phyloP scores from a whole-genome alignment of 2,797 vertebrate species.

The Pachyuromys duprasi region DNA sequence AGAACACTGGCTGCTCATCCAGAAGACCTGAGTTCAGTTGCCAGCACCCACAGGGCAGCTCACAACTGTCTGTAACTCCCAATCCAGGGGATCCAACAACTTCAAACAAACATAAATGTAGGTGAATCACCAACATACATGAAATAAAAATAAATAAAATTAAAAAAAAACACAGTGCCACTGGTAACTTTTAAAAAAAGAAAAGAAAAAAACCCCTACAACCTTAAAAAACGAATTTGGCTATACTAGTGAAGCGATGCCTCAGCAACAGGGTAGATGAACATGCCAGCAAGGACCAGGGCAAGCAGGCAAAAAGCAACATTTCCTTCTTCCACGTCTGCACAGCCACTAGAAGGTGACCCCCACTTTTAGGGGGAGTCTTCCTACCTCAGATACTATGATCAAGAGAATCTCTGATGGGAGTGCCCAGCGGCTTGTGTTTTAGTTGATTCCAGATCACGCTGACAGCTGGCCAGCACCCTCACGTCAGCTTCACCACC shows the following conservation, averaged over 20 bases:
- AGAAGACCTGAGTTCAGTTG: not conserved
- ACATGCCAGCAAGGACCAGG: not conserved
- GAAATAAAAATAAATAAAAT: not conserved
- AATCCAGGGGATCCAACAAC: no score
- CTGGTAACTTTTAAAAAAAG: not conserved
- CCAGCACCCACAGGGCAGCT: not conserved
- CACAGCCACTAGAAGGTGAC: not conserved
- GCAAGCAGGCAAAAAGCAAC: not conserved
- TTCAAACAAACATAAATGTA: not conserved
- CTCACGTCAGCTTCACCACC: not conserved
- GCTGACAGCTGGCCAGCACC: not conserved
- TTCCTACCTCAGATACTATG: not conserved
- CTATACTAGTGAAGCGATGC: not conserved
- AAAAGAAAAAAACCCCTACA: not conserved
- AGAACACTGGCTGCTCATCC: not conserved
- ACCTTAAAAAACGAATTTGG: not conserved
- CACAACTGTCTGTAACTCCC: not conserved
- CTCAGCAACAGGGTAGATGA: not conserved
- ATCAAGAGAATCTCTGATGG: not conserved
- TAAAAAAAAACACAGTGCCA: not conserved
- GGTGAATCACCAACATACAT: not conserved
- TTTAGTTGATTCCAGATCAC: not conserved
- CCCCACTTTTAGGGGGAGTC: not conserved
- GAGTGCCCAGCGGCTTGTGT: not conserved
- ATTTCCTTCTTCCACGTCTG: not conserved